Percentiles rank a stretch among this genome's conserved stretches.
Conservation (phyloP, 2,113 vertebrate genomes). For the Globicephala melas region DNA sequence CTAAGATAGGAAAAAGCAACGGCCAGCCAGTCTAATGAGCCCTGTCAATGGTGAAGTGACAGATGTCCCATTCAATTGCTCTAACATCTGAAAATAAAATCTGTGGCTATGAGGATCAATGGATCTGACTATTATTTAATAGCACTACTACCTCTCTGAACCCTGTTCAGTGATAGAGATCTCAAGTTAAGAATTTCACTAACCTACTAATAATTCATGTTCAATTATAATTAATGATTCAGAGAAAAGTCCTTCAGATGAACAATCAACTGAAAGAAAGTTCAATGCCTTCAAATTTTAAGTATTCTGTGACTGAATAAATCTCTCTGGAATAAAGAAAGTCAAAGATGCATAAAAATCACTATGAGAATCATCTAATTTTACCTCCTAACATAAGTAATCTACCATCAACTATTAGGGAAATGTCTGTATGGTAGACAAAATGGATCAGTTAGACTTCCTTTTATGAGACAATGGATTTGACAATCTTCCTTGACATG, state of each 20-base stretch:
- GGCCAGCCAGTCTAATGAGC: not conserved
- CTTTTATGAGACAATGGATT: not conserved
- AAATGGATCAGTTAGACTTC: conserved; percentile 16
- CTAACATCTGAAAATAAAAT: not conserved
- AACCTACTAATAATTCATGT: not conserved
- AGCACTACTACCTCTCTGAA: not conserved
- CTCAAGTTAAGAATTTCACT: not conserved
- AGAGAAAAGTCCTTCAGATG: not conserved
- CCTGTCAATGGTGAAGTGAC: too few species aligned
- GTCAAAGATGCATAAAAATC: not conserved
- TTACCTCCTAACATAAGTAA: not conserved
- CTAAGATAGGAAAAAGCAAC: not conserved
- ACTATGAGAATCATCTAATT: not conserved
- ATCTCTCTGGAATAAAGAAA: not conserved
- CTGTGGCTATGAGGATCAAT: not conserved
- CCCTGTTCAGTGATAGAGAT: not conserved
- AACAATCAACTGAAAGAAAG: not conserved
- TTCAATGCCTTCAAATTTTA: not conserved
- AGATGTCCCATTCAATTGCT: not conserved
- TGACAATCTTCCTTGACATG: conserved; percentile 9
- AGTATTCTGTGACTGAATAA: not conserved
- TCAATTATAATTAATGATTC: not conserved
- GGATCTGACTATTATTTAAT: not conserved
- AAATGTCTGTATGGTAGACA: not conserved
- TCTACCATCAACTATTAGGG: not conserved